Base-by-base conservation (phyloP, 2,113 vertebrate species). In the Sphaerodactylus townsendi region DNA sequence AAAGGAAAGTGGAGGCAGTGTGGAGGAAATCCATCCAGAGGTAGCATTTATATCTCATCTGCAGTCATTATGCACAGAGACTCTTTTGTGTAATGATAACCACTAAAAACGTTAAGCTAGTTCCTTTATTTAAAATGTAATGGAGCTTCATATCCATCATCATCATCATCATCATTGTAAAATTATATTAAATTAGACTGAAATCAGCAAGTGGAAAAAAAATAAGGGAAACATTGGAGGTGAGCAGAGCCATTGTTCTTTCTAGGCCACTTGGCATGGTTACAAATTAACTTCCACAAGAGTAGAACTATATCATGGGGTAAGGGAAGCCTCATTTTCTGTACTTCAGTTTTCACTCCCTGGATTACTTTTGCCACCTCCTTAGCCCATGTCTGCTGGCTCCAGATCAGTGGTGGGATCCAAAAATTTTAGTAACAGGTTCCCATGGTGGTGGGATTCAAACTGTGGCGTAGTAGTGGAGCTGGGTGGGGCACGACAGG, bases 181-280 rank as follows among this genome's bases (percentile, higher is more conserved):
- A 75, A 84, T 37, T 87, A 81, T 77, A 66, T 90, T 91, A 89
- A 85, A 91, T 87, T 87, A 93, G 86, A 80, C 28, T 92, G 85
- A 79, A 92, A 90, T 87, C 64, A 13, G 81, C 87, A 87, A 86
- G 89, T 5, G 79, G 87, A 53, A 88, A 93, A 93, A 88, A 90
- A 90, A 92, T 64, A 91, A 89, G 75, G 90, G 90, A 66, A 88
- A 72, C 82, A 65, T 83, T 86, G 84, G 68, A 37, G 33, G 19
- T 37, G 33, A 66, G 83, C 77, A 90, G 89, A 87, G 81, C 84
- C 85, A 86, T 85, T 90, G 88, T 88, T 90, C 87, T 93, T 82
- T 86, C 93, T 53, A 79, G 91, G 91, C 92, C 88, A 85, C 82
- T 82, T 59, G 0, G 59, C 75, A 87, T 81, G 62, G n/a, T 77